phyloP scores from a whole-genome alignment of 2,797 vertebrate species.

The Poecilia velifera region DNA sequence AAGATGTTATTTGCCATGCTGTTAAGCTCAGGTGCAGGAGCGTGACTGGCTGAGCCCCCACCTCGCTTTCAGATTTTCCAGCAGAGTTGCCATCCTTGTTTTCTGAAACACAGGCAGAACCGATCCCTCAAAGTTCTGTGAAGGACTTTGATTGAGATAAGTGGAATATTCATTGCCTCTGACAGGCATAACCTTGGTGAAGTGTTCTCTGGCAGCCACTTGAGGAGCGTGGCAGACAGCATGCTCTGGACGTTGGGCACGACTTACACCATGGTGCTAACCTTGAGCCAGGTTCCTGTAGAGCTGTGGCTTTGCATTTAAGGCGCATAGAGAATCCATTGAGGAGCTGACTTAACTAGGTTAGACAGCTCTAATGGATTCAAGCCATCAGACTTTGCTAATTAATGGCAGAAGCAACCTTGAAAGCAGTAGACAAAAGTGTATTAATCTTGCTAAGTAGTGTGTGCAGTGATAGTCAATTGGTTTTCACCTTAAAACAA shows the following conservation, averaged over 20 bases:
- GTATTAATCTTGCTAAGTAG: constrained; percentile 10
- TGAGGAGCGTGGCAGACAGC: constrained; percentile 59
- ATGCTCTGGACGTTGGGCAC: constrained; percentile 54
- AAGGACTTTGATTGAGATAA: constrained; percentile 70
- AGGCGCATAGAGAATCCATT: constrained; percentile 58
- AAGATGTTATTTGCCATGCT: constrained; percentile 71
- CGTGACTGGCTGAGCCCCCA: constrained; percentile 12
- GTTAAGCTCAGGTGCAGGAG: constrained; percentile 51
- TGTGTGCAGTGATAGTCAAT: constrained; percentile 28
- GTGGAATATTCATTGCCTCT: constrained; percentile 52
- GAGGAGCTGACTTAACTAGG: constrained; percentile 69
- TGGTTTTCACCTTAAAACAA: constrained; percentile 60
- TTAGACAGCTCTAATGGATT: constrained; percentile 65
- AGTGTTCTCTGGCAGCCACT: constrained; percentile 65
- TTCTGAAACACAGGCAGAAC: constrained; percentile 38
- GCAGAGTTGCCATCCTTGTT: constrained; percentile 44
- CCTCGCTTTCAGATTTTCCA: constrained; percentile 17
- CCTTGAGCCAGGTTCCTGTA: constrained; percentile 68
- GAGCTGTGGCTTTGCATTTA: constrained; percentile 56
- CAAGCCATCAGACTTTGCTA: constrained; percentile 70
- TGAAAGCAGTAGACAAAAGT: constrained; percentile 66
- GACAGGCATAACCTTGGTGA: constrained; percentile 69
- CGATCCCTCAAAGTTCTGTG: constrained; percentile 56
- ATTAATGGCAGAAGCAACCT: constrained; percentile 74
- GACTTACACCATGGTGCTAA: constrained; percentile 57